Base-by-base conservation (phyloP, 2,888 invertebrate species). In the Macropis europaea region DNA sequence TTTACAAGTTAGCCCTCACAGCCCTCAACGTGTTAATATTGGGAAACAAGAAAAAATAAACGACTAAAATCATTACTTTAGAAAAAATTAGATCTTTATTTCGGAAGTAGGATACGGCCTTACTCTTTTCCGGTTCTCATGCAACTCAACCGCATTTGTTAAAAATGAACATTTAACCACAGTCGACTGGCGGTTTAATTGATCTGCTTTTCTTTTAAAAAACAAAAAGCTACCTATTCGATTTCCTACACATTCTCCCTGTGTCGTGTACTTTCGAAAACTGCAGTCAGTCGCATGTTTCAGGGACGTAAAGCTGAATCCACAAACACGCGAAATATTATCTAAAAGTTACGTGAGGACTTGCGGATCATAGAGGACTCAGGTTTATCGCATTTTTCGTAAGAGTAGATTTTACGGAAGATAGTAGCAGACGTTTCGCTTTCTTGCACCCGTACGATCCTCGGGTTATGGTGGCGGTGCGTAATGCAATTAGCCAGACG, bases 311-410 rank as follows among this genome's bases (percentile, higher is more conserved):
- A 15, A 45, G 24, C 22, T n/a, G n/a, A n/a, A n/a, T n/a, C n/a
- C n/a, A n/a, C 1, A 22, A 5, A 13, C 7, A 2, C n/a, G 15
- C 7, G n/a, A 24, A 26, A n/a, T 3, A 24, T 61, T 52, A 61
- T 61, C 32, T 61, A 53, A 53, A 61, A 22, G 24, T 61, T 61
- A 61, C 43, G 61, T 34, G 53, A 53, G 34, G 32, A 32, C 7
- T 54, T 13, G 3, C 30, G 9, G 13, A 13, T n/a, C 9, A n/a
- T 1, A 1, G 17, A 1, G 28, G 13, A 53, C 19, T 4, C 13
- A 1, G 28, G 40, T 9, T 17, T 38, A 17, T 6, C n/a, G 22
- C 6, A 30, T 22, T 24, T 43, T 42, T 52, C n/a, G 15, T 36
- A 52, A 42, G n/a, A 40, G 3, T 28, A 32, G 53, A 61, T 61